Base-by-base conservation (phyloP, 2,888 invertebrate genomes). In the Villa cingulata region DNA sequence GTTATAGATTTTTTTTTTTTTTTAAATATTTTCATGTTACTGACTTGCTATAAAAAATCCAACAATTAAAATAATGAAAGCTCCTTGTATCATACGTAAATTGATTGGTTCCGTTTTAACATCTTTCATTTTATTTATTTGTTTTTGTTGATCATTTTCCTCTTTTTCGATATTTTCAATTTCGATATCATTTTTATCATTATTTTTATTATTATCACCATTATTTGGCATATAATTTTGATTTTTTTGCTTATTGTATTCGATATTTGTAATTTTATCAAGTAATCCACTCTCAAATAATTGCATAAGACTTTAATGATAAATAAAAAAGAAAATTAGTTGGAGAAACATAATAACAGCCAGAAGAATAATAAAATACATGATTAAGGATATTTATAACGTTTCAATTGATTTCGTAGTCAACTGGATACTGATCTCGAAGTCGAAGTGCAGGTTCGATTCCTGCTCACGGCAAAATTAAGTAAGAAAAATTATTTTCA, bases 271-370 rank as follows among this genome's bases (percentile, higher is more conserved):
- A 73, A 85, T 83, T 69, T 83, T 84, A 0, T 80, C 77, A 45
- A 84, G 65, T 42, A 85, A 83, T 3, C 85, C 85, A 2, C 82
- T 80, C 69, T 85, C 84, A 56, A 84, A 85, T 7, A 84, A 71
- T 36, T 77, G 76, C 74, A 83, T 81, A 2, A 84, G 66, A 27
- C 84, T 84, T 55, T 7, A 36, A 16, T n/a, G 4, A 36, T 4
- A 36, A 36, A 36, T 20, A 19, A 42, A 44, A 45, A 39, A n/a
- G 14, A 12, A 38, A 32, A 38, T 10, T 45, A 36, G 23, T 36
- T 37, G 14, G 10, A n/a, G n/a, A n/a, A n/a, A n/a, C n/a, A n/a
- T n/a, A n/a, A n/a, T n/a, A n/a, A n/a, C n/a, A n/a, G n/a, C n/a
- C n/a, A n/a, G n/a, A n/a, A n/a, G n/a, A n/a, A n/a, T n/a, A n/a